A percentile compares a stretch with the other conserved stretches of the same genome.
These are phyloP conservation scores for Orchestia grillus DNA, from an alignment of 1,140 invertebrate genomes.

Conservation along the genomic window DNA sequence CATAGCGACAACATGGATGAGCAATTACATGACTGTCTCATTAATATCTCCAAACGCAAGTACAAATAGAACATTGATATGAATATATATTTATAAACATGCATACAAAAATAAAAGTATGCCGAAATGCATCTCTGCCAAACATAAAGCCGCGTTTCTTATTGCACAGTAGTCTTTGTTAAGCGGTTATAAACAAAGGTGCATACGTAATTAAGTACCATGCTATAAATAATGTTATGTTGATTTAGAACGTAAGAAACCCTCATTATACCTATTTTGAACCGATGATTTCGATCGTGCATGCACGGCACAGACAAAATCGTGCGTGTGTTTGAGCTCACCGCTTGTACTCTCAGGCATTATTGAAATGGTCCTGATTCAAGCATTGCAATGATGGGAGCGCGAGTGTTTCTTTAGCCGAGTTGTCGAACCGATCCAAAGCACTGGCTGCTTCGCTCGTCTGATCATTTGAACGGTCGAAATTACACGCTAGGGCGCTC, in stretches of 20 bases:
- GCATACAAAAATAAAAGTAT: not conserved
- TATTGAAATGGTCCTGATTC: constrained; percentile 33
- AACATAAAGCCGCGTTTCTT: not conserved
- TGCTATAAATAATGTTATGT: not conserved
- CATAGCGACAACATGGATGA: not conserved
- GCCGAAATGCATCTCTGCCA: not conserved
- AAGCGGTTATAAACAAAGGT: not conserved
- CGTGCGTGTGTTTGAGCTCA: not conserved
- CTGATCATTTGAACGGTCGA: constrained; percentile 51
- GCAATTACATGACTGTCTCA: not conserved
- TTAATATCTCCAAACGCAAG: not conserved
- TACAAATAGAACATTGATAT: not conserved
- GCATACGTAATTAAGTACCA: not conserved
- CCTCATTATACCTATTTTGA: not conserved
- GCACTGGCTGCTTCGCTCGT: constrained; percentile 44
- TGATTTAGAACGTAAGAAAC: not conserved
- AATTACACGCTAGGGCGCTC: constrained; percentile 29
- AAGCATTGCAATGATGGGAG: constrained; percentile 37
- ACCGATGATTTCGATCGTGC: not conserved
- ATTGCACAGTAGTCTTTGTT: not conserved
- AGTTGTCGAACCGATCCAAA: constrained; percentile 55
- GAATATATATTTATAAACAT: no score
- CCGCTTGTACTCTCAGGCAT: not conserved
- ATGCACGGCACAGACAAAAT: not conserved
- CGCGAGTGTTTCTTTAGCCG: constrained; percentile 51